Evolutionary conservation across 2,888 invertebrate species (phyloP).

Genomic region (Drosophila villosipedis): DNA sequence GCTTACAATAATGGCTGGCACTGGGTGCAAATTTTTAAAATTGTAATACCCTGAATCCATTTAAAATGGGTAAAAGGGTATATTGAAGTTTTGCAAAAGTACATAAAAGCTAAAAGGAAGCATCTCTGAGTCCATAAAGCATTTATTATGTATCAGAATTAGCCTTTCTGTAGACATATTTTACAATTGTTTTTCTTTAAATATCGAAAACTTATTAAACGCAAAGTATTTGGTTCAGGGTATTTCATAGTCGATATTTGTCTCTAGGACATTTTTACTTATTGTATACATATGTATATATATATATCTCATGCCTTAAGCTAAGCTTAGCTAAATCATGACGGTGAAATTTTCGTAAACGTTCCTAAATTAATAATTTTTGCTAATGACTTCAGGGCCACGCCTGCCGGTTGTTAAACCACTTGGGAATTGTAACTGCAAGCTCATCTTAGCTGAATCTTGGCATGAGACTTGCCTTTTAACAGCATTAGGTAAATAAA

Average conservation of each 20-base stretch:
- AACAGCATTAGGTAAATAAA: not conserved
- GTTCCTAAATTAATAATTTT: not conserved
- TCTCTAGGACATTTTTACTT: not conserved
- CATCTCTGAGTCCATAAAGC: not conserved
- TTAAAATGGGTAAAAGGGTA: not conserved
- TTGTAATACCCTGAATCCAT: not conserved
- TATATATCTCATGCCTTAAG: not conserved
- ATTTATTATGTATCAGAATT: not conserved
- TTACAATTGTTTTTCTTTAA: not conserved
- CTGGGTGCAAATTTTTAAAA: constrained; percentile 15
- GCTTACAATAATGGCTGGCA: constrained; percentile 18
- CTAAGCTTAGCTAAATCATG: not conserved
- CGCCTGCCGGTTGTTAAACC: not conserved
- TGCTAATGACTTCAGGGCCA: constrained; percentile 19
- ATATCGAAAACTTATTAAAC: too few species aligned
- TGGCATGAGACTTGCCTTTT: not conserved
- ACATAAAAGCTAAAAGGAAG: not conserved
- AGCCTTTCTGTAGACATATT: not conserved
- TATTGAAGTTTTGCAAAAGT: not conserved
- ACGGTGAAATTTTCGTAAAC: not conserved
- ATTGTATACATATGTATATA: not conserved
- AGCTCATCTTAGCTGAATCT: constrained; percentile 13
- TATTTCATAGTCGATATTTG: not conserved
- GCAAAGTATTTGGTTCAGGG: not conserved
- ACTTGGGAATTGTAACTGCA: constrained; percentile 28